These are phyloP conservation scores for Apoda limacodes DNA, from an alignment of 2,888 invertebrate species.

Conservation along the genomic window DNA sequence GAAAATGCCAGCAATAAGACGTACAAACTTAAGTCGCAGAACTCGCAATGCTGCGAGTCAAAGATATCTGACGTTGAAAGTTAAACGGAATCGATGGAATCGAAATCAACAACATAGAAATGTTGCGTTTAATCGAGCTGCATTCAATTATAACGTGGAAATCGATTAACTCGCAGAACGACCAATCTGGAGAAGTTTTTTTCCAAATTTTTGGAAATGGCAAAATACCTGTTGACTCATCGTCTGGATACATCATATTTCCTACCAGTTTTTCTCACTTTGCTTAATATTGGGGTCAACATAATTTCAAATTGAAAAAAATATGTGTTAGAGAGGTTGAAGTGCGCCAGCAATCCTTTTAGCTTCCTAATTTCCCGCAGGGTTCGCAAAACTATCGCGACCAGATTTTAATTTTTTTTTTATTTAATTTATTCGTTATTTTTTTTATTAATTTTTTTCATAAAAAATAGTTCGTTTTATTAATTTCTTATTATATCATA, in stretches of 20 bases:
- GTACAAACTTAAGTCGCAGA: slow-evolving; percentile 7
- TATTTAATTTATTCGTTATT: too few relatives aligned
- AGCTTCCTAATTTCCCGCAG: too few relatives aligned
- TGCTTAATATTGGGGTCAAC: too few relatives aligned
- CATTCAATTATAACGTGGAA: slow-evolving; percentile 5
- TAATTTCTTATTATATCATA: too few relatives aligned
- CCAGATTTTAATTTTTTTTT: too few relatives aligned
- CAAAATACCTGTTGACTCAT: slow-evolving; percentile 6
- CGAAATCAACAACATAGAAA: slow-evolving; percentile 3
- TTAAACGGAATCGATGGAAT: slow-evolving; percentile 3
- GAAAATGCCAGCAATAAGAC: slow-evolving; percentile 5
- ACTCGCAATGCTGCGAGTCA: slow-evolving; percentile 6
- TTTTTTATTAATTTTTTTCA: too few relatives aligned
- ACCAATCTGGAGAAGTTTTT: slow-evolving; percentile 7
- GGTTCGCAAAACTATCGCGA: too few relatives aligned
- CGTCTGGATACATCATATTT: slow-evolving; percentile 12
- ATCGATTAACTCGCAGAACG: too few relatives aligned
- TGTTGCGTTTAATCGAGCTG: slow-evolving; percentile 6
- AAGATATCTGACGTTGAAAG: not conserved
- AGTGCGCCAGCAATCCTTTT: too few relatives aligned
- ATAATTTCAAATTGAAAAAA: too few relatives aligned
- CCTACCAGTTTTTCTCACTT: slow-evolving; percentile 14
- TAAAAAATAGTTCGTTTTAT: too few relatives aligned
- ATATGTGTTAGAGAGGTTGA: too few relatives aligned
- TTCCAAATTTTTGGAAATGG: slow-evolving; percentile 11